These are phyloP conservation scores for Actinia equina DNA, from an alignment of 64 coral and sea anemone genomes.

Conservation along the genomic window DNA sequence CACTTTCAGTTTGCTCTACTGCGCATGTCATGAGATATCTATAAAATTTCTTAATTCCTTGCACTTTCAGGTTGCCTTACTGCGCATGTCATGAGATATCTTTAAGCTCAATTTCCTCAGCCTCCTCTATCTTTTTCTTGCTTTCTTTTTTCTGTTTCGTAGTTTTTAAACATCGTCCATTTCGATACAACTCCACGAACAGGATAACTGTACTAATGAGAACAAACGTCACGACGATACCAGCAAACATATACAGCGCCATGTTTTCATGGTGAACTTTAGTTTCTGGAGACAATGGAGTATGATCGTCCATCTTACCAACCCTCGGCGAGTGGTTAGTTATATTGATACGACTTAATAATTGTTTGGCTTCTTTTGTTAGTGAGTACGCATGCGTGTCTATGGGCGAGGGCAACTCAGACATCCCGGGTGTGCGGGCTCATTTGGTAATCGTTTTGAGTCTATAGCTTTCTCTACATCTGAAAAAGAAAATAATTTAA, in stretches of 20 bases:
- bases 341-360: constrained; percentile 8
- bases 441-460: constrained; percentile 10
- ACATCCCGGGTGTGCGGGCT: constrained; percentile 10
- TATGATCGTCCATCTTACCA: constrained; percentile 19
- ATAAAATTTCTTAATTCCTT: background rate
- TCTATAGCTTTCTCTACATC: background rate
- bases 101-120: constrained; percentile 66
- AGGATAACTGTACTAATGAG: constrained; percentile 90
- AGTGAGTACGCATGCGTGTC: constrained; percentile 17
- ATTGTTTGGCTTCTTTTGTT: constrained; percentile 6
- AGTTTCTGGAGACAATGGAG: constrained; percentile 63
- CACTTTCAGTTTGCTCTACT: background rate
- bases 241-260: constrained; percentile 96
- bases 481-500: background rate
- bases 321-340: background rate
- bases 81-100: constrained; percentile 28
- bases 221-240: constrained; percentile 87
- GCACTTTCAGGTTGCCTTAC: background rate
- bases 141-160: constrained; percentile 48
- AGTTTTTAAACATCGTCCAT: constrained; percentile 70
- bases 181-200: constrained; percentile 86
- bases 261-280: constrained; percentile 93
- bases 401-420: background rate
- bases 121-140: constrained; percentile 32
- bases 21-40: background rate